These are phyloP conservation scores for Pollimyrus isidori DNA, from an alignment of 2,113 vertebrate species.

Conservation along the genomic window DNA sequence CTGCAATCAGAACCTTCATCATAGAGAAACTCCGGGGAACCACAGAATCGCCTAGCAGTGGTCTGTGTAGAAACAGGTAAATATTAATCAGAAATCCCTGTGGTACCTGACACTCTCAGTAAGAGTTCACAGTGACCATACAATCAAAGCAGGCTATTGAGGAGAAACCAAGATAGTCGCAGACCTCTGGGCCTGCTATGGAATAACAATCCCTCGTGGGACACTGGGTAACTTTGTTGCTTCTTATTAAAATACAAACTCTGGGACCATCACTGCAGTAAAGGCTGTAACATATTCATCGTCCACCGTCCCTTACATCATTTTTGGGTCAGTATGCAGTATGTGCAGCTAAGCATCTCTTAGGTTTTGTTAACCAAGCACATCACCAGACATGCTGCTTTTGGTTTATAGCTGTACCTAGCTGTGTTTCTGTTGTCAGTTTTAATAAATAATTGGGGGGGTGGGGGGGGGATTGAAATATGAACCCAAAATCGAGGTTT, in stretches of 20 bases:
- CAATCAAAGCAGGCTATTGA: constrained; percentile 6
- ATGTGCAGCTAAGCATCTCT: not conserved
- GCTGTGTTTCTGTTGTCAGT: not conserved
- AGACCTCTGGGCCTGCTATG: not conserved
- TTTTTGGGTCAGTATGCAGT: not conserved
- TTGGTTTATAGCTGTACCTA: not conserved
- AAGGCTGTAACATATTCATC: not conserved
- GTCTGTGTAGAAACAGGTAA: not conserved
- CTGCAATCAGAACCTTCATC: not conserved
- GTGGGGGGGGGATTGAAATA: not conserved
- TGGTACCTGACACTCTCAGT: not conserved
- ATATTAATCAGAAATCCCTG: not conserved
- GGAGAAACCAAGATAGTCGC: not conserved
- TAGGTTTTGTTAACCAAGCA: not conserved
- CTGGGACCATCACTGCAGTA: constrained; percentile 8
- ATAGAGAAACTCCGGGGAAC: not conserved
- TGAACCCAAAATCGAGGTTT: not conserved
- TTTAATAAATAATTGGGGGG: not conserved
- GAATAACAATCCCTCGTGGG: not conserved
- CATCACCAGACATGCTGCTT: not conserved
- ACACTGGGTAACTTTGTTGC: constrained; percentile 14
- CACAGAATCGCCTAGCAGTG: not conserved
- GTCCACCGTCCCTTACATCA: not conserved
- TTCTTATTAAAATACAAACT: constrained; percentile 32
- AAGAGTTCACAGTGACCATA: not conserved